A percentile compares a stretch with the other conserved stretches of the same genome.
These are phyloP conservation scores for Drosophila acutilabella DNA, from an alignment of 2,888 invertebrate species.

Conservation along the genomic window DNA sequence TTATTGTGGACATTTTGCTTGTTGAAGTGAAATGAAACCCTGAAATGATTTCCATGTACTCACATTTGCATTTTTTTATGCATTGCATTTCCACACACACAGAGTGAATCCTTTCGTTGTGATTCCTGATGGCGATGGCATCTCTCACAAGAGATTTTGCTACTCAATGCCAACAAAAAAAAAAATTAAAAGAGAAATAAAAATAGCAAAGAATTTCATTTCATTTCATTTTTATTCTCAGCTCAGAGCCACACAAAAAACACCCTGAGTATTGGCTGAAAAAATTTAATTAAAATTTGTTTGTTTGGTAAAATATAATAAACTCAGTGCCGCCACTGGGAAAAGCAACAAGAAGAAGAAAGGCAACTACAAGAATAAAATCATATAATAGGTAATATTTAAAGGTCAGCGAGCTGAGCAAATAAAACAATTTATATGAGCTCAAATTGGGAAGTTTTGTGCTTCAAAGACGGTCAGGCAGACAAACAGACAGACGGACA, in stretches of 20 bases:
- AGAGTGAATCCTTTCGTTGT: conserved; percentile 17
- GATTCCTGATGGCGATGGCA: conserved; percentile 4
- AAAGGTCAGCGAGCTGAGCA: conserved; percentile 11
- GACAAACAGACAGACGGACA: background rate
- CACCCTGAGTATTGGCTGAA: conserved; percentile 1
- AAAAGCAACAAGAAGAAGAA: background rate
- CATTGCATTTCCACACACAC: background rate
- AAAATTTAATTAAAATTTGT: conserved; percentile 47
- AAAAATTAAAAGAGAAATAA: conserved; percentile 7
- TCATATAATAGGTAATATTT: conserved; percentile 7
- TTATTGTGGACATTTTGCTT: background rate
- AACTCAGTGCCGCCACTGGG: conserved; percentile 5
- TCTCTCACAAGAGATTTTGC: conserved; percentile 9
- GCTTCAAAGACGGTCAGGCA: background rate
- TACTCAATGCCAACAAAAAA: background rate
- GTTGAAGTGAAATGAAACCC: conserved; percentile 7
- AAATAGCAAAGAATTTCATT: conserved; percentile 25
- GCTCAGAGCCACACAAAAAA: background rate
- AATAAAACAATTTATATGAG: conserved; percentile 12
- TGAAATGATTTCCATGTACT: conserved; percentile 39
- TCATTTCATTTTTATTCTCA: conserved; percentile 3
- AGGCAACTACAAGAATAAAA: background rate
- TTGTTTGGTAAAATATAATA: conserved; percentile 30
- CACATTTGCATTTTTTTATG: conserved; percentile 12
- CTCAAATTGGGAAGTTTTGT: conserved; percentile 1